A percentile compares a stretch with the other conserved stretches of the same genome.
These are phyloP conservation scores for Phania funesta DNA, from an alignment of 2,888 invertebrate species.

Conservation along the genomic window DNA sequence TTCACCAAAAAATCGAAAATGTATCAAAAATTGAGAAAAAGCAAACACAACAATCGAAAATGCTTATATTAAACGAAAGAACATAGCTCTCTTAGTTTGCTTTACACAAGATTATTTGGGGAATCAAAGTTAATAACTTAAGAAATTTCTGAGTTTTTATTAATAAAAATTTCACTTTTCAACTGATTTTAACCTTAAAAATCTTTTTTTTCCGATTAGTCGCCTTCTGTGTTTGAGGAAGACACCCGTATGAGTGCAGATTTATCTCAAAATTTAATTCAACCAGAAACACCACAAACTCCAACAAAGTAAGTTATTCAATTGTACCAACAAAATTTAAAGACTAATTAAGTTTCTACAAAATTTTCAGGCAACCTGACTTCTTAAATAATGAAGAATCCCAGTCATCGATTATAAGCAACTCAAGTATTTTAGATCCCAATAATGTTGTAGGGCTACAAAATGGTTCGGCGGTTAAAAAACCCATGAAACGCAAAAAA, in stretches of 20 bases:
- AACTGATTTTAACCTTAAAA: neutral
- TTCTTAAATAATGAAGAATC: constrained; percentile 84
- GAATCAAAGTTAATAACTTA: too few species aligned
- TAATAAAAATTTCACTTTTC: too few species aligned
- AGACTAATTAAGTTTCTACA: neutral
- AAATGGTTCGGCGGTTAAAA: constrained; percentile 76
- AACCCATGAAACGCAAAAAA: constrained; percentile 80
- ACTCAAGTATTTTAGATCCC: constrained; percentile 79
- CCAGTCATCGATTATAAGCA: constrained; percentile 90
- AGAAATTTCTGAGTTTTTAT: too few species aligned
- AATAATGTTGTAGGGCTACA: constrained; percentile 71
- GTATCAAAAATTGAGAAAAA: too few species aligned
- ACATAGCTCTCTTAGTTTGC: too few species aligned
- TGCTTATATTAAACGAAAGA: too few species aligned
- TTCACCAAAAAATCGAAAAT: too few species aligned
- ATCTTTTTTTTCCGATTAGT: constrained; percentile 56
- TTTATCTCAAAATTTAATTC: constrained; percentile 73
- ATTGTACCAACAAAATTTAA: neutral
- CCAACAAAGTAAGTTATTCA: constrained; percentile 72
- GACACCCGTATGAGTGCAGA: constrained; percentile 90
- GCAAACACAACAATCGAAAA: too few species aligned
- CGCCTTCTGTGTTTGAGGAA: constrained; percentile 85
- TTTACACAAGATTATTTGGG: too few species aligned
- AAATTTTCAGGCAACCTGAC: constrained; percentile 77
- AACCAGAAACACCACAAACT: constrained; percentile 68